These are phyloP conservation scores for Oscheius sp. DNA, from an alignment of 2,888 invertebrate genomes.

Conservation along the genomic window DNA sequence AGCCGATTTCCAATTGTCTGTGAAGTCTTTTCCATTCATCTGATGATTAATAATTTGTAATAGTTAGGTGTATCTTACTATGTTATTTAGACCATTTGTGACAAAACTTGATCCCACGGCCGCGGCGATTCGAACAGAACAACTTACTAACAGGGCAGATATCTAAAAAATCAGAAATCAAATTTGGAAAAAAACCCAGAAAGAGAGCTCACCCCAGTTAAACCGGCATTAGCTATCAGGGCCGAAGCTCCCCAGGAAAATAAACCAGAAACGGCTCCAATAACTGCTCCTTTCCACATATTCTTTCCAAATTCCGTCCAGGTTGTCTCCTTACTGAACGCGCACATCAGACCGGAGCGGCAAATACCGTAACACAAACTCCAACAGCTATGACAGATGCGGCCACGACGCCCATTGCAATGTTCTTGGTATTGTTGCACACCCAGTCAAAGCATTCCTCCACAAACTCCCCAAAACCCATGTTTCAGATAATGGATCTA, in stretches of 20 bases:
- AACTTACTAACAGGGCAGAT: not conserved
- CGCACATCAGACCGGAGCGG: not conserved
- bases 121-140: conserved; percentile 6
- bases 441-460: not conserved
- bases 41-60: not conserved
- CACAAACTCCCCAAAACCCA: conserved; percentile 4
- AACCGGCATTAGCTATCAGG: not conserved
- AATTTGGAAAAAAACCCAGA: not conserved
- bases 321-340: conserved; percentile 17
- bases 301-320: not conserved
- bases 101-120: conserved; percentile 18
- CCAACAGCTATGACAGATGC: not conserved
- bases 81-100: conserved; percentile 17
- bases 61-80: conserved; percentile 1
- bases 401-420: not conserved
- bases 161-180: conserved; percentile 1
- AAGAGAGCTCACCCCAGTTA: conserved; percentile 6
- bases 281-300: conserved; percentile 9
- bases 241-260: conserved; percentile 18
- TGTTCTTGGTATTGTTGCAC: conserved; percentile 5
- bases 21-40: conserved; percentile 26
- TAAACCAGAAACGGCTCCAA: conserved; percentile 18
- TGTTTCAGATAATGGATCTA: conserved; percentile 5
- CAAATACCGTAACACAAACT: not conserved
- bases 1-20: conserved; percentile 11